phyloP scores from a whole-genome alignment of 1,140 invertebrate species.

The Rhynchophorus ferrugineus region DNA sequence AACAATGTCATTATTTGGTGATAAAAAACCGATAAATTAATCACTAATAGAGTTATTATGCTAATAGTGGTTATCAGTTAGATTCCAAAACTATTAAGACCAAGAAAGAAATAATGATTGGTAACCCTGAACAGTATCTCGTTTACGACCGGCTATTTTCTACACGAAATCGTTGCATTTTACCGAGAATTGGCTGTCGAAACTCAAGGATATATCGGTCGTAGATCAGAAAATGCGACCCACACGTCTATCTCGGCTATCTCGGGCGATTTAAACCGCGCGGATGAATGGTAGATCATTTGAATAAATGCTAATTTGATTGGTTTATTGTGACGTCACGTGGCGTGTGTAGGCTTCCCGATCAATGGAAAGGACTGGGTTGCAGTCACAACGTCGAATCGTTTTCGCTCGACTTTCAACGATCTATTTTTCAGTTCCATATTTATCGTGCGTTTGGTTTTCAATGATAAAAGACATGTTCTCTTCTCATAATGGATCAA shows the following conservation, averaged over 20 bases:
- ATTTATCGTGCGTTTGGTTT: too few relatives aligned
- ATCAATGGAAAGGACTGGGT: conserved; percentile 17
- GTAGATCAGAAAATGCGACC: conserved; percentile 18
- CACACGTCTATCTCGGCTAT: conserved; percentile 7
- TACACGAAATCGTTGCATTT: conserved; percentile 18
- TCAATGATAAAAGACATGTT: too few relatives aligned
- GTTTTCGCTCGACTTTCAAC: conserved; percentile 2
- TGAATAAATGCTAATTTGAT: conserved; percentile 25
- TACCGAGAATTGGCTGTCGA: conserved; percentile 20
- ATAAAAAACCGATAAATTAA: too few relatives aligned
- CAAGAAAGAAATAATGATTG: too few relatives aligned
- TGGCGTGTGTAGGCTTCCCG: conserved; percentile 12
- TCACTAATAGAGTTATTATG: too few relatives aligned
- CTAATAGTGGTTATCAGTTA: too few relatives aligned
- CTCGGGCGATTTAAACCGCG: conserved; percentile 9
- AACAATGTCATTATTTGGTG: too few relatives aligned
- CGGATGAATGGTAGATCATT: conserved; percentile 22
- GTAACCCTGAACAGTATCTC: neutral
- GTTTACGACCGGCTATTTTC: conserved; percentile 7
- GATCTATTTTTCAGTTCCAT: neutral
- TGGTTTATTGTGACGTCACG: conserved; percentile 23
- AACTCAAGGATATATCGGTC: conserved; percentile 22
- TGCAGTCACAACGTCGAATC: conserved; percentile 2
- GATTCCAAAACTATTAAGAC: too few relatives aligned
- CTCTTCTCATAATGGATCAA: too few relatives aligned